These are phyloP conservation scores for Papilio gigon DNA, from an alignment of 2,888 invertebrate species.

Conservation along the genomic window DNA sequence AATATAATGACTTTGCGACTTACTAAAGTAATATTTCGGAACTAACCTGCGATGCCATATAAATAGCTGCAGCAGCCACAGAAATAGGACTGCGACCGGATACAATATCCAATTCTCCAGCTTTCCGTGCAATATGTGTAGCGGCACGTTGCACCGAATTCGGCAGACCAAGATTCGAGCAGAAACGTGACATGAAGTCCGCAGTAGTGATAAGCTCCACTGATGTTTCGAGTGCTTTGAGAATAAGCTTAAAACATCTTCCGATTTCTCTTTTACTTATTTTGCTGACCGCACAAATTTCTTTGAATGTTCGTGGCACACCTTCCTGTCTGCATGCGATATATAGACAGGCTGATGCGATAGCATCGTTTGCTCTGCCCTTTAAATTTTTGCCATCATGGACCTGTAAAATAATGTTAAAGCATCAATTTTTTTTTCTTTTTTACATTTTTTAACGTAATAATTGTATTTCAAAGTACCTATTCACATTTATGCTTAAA, in stretches of 20 bases:
- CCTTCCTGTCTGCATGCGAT: slow-evolving; percentile 99
- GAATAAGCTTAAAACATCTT: slow-evolving; percentile 97
- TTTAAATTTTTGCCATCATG: slow-evolving; percentile 98
- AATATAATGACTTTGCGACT: not conserved
- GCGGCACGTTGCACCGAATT: slow-evolving; percentile 96
- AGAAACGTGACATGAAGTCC: slow-evolving; percentile 99
- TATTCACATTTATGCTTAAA: too few relatives aligned
- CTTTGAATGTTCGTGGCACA: slow-evolving; percentile 99
- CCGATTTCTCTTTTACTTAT: slow-evolving; percentile 99
- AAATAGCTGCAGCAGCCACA: slow-evolving; percentile 99
- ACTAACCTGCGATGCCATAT: slow-evolving; percentile 97
- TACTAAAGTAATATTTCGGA: slow-evolving; percentile 5
- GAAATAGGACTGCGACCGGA: slow-evolving; percentile 99
- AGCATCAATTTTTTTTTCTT: slow-evolving; percentile 10
- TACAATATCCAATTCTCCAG: slow-evolving; percentile 98
- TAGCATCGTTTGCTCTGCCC: slow-evolving; percentile 98
- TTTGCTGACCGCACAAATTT: slow-evolving; percentile 99
- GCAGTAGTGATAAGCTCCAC: slow-evolving; percentile 99
- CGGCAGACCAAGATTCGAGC: slow-evolving; percentile 95
- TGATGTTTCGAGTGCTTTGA: slow-evolving; percentile 97
- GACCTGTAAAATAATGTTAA: slow-evolving; percentile 73
- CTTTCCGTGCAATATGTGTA: slow-evolving; percentile 97
- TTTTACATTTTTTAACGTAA: too few relatives aligned
- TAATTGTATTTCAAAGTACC: too few relatives aligned
- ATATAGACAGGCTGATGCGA: slow-evolving; percentile 98